These are phyloP conservation scores for Adelognathus sp. DNA, from an alignment of 2,888 invertebrate species.

Conservation along the genomic window DNA sequence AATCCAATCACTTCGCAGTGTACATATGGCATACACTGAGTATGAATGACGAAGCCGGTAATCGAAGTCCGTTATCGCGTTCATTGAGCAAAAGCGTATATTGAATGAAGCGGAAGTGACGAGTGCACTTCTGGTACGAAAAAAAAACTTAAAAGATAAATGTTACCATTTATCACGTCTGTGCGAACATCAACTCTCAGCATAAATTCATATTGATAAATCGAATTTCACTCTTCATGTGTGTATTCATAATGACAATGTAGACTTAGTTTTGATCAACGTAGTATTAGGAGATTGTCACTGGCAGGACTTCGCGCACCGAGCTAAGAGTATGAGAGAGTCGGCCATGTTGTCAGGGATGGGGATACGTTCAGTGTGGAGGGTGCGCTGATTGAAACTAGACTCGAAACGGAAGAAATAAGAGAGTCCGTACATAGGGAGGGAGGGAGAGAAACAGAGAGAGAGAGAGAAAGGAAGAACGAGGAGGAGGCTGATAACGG, in stretches of 20 bases:
- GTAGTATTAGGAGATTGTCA: slow-evolving; percentile 33
- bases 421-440: neutral
- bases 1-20: neutral
- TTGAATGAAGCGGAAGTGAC: slow-evolving; percentile 25
- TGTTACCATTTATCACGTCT: neutral
- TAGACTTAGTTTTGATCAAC: slow-evolving; percentile 34
- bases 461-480: neutral
- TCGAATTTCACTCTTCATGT: neutral
- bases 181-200: neutral
- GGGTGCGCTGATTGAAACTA: slow-evolving; percentile 64
- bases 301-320: slow-evolving; percentile 49
- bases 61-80: neutral
- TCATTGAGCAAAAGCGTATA: slow-evolving; percentile 17
- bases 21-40: neutral
- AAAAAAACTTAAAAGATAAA: neutral
- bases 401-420: slow-evolving; percentile 49
- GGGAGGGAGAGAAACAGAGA: neutral
- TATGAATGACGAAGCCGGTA: neutral
- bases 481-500: neutral
- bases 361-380: slow-evolving; percentile 61
- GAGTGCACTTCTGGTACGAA: slow-evolving; percentile 11
- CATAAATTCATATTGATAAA: neutral
- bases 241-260: neutral
- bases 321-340: too few relatives aligned
- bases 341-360: slow-evolving; percentile 65